Base-by-base conservation (phyloP, 2,113 vertebrate genomes). In the Columba livia region DNA sequence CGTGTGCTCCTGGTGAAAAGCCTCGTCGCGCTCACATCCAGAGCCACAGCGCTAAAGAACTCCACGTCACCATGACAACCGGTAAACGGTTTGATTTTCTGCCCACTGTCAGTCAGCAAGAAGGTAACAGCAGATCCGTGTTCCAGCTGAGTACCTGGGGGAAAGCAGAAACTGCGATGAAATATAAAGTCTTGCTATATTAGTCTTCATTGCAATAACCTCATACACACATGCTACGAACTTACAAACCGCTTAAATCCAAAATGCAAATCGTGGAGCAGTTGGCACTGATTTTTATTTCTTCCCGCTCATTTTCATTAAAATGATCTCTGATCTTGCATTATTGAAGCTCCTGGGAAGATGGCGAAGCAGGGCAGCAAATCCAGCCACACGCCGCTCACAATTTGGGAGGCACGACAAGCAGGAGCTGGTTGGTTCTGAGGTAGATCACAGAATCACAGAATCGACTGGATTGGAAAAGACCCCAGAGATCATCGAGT, bases 81-180 rank as follows among this genome's bases (percentile, higher is more conserved):
- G n/a, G 95, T 91, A 93, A 99, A 98, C 75, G 97, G 98, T 90
- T 96, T 98, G 97, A 98, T 98, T 98, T 98, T 98, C 97, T 99
- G 98, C 97, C 99, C 98, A 8, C 97, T 98, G 96, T 98, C 98
- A 94, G 98, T 96, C 94, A 98, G 98, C 98, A 98, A 99, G 97
- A 96, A 98, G 91, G 96, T 98, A 95, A 99, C 97, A 72, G 98
- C 92, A 54, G 99, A 98, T 92, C 94, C 98, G 91, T 89, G 94
- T 97, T 98, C 44, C 98, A 98, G 95, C 98, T 98, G 79, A 99
- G 98, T 85, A 98, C 98, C 98, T 98, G 93, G 64, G 62, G 89
- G 38, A 81, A 92, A 91, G 96, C 44, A 79, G 83, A 70, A 66
- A 64, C 88, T 78, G 74, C 38, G 38, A 83, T 90, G 54, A 75